A percentile compares a stretch with the other conserved stretches of the same genome.
phyloP scores from a whole-genome alignment of 2,888 invertebrate genomes.

The Lepidonotus clava region DNA sequence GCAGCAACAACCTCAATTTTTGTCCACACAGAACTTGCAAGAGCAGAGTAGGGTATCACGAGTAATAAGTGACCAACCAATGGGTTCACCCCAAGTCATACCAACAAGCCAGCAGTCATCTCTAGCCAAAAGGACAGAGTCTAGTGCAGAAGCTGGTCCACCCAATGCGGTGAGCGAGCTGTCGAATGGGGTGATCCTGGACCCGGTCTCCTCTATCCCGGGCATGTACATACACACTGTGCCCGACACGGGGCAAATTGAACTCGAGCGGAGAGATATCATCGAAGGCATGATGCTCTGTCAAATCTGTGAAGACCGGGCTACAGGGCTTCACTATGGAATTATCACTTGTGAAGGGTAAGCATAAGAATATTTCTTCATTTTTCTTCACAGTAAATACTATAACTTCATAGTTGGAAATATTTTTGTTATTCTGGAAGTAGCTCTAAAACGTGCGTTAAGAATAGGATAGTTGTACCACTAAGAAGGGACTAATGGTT shows the following conservation, averaged over 20 bases:
- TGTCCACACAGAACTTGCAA: too few relatives aligned
- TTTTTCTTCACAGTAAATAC: too few relatives aligned
- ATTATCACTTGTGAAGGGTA: conserved; percentile 60
- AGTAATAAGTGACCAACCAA: too few relatives aligned
- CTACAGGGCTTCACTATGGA: conserved; percentile 60
- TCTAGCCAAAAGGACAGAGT: too few relatives aligned
- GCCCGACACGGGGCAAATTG: background rate
- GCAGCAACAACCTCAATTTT: background rate
- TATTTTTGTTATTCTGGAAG: too few relatives aligned
- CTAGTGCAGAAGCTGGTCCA: background rate
- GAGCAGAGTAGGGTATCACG: too few relatives aligned
- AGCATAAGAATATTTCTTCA: background rate
- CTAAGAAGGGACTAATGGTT: too few relatives aligned
- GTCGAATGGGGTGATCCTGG: background rate
- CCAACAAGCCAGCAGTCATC: background rate
- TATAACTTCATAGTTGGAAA: too few relatives aligned
- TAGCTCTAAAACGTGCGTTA: too few relatives aligned
- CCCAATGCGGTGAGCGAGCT: background rate
- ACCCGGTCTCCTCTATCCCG: background rate
- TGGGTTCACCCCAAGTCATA: too few relatives aligned
- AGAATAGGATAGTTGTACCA: too few relatives aligned
- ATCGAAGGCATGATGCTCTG: conserved; percentile 38
- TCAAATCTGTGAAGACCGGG: conserved; percentile 56
- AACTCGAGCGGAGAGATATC: conserved; percentile 11
- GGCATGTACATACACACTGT: background rate